A percentile compares a stretch with the other conserved stretches of the same genome.
Evolutionary conservation across 1,140 invertebrate species (phyloP).

Genomic region (Monomorium pharaonis): DNA sequence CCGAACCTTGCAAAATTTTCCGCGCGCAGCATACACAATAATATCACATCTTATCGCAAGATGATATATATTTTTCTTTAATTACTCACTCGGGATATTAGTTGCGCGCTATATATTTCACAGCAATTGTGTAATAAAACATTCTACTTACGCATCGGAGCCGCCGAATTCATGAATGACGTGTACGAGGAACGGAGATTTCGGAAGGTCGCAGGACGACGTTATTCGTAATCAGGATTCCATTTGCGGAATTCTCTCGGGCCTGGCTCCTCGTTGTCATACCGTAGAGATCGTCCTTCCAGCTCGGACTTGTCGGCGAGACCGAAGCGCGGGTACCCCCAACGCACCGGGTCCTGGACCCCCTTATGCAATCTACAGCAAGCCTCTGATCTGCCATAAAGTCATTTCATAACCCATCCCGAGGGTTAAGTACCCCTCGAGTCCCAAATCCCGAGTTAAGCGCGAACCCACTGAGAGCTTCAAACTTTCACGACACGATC

Average conservation of each 20-base stretch:
- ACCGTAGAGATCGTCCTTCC: conserved; percentile 56
- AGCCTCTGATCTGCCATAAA: conserved; percentile 85
- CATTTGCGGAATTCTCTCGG: conserved; percentile 68
- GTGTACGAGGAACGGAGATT: conserved; percentile 21
- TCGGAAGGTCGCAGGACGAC: conserved; percentile 39
- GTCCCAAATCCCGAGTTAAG: conserved; percentile 81
- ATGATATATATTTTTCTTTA: neutral
- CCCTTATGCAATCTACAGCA: conserved; percentile 83
- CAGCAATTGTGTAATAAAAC: neutral
- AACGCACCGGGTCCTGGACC: conserved; percentile 67
- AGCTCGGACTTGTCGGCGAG: conserved; percentile 53
- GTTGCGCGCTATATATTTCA: neutral
- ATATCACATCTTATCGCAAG: neutral
- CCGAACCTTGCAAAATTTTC: neutral
- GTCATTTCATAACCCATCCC: conserved; percentile 84
- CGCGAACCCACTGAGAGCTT: conserved; percentile 61
- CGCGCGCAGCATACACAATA: neutral
- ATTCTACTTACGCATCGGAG: conserved; percentile 22
- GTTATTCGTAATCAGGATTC: conserved; percentile 68
- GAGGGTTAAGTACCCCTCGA: conserved; percentile 81
- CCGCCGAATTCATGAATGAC: neutral
- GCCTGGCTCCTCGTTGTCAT: conserved; percentile 66
- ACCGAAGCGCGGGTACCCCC: conserved; percentile 67
- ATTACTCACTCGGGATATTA: neutral
- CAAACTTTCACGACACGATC: conserved; percentile 61